These are phyloP conservation scores for Rhynchonycteris naso DNA, from an alignment of 2,797 vertebrate genomes.

Conservation along the genomic window DNA sequence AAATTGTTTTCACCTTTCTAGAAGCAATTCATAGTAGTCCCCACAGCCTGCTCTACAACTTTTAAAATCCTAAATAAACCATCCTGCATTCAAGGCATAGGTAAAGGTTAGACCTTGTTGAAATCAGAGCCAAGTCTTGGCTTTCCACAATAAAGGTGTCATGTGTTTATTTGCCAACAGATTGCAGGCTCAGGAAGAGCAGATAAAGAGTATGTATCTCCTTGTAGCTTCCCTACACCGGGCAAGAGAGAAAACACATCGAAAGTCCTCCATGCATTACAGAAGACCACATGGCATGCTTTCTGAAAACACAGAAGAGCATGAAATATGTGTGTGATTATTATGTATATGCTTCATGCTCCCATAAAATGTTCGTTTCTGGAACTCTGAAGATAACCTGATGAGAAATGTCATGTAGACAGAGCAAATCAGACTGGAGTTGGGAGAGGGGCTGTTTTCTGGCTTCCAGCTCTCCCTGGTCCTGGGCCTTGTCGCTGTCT, in stretches of 20 bases:
- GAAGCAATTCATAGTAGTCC: background rate
- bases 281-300: background rate
- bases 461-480: background rate
- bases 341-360: background rate
- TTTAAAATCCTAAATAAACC: background rate
- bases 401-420: background rate
- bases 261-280: background rate
- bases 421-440: background rate
- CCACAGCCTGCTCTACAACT: background rate
- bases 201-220: background rate
- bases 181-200: background rate
- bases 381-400: background rate
- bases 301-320: background rate
- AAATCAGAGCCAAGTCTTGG: background rate
- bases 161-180: background rate
- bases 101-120: background rate
- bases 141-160: background rate
- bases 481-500: background rate
- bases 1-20: background rate
- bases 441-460: background rate
- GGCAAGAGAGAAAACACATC: background rate
- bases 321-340: background rate
- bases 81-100: background rate
- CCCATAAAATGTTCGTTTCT: background rate
- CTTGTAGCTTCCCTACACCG: background rate